Evolutionary conservation across 2,113 vertebrate species (phyloP).

Genomic region (Probosciger aterrimus): DNA sequence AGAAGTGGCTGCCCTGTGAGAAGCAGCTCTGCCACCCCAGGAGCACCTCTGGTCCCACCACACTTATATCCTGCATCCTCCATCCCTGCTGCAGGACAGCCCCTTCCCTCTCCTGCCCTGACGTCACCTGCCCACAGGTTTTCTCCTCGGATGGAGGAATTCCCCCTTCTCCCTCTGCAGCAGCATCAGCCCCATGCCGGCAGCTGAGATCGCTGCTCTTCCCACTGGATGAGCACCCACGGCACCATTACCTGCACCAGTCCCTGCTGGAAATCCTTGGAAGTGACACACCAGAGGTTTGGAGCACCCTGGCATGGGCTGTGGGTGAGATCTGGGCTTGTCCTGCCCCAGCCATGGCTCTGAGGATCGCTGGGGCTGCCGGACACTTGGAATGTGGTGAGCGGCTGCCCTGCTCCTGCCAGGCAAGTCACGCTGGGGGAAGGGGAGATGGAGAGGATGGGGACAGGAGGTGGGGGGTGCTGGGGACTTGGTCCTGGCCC

Average conservation of each 20-base stretch:
- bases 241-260: background rate
- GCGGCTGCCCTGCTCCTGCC: background rate
- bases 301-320: background rate
- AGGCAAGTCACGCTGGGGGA: background rate
- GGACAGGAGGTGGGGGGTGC: background rate
- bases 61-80: background rate
- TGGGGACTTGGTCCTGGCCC: background rate
- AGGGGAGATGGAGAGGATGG: background rate
- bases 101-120: background rate
- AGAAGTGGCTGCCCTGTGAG: rapidly evolving
- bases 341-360: background rate
- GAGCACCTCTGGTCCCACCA: background rate
- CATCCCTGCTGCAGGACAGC: background rate
- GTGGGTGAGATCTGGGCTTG: background rate
- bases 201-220: background rate
- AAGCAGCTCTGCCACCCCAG: background rate
- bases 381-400: rapidly evolving
- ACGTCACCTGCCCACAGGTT: background rate
- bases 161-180: background rate
- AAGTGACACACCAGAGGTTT: background rate
- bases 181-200: background rate
- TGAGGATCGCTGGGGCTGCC: background rate
- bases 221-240: background rate
- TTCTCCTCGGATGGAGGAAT: background rate
- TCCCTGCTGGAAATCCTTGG: background rate